Evolutionary conservation across 1,140 invertebrate species (phyloP), one percentile per base, ranked within the genome.

Genomic region (Zaprionus africanus): DNA sequence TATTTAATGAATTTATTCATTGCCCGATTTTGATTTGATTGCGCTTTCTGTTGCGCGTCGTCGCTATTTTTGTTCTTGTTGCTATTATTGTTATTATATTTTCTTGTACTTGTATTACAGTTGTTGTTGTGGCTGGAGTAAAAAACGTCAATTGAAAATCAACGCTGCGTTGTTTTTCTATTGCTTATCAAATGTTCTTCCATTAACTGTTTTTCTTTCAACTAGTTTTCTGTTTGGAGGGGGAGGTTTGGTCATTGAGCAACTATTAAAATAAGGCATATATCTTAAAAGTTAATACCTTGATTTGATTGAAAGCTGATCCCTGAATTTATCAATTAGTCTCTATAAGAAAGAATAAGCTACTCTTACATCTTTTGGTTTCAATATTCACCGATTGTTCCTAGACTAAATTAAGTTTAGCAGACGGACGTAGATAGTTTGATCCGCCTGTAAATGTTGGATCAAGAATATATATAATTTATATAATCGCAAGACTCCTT

Each of bases 1-100:
- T 76, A 79, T 72, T 72, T 72, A 72, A 72, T 86, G 56, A 70
- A 75, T 81, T 78, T 80, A 70, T 73, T 46, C 53, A 64, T 81
- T 78, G 64, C 77, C 68, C 53, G 57, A 56, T 65, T 61, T 64
- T 73, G 77, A 80, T 80, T 80, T 72, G 63, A 53, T 60, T 59
- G 68, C 64, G 69, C 38, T 69, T 70, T 75, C 38, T 63, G 72
- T 63, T 75, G 65, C 65, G 65, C 72, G 61, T 74, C 57, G 57
- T n/a, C 31, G 9, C 17, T 34, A 9, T 60, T 62, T 12, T 68
- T 73, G 17, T 61, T 62, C 17, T 53, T 72, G 46, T 38, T 53
- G 11, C 36, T 59, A 26, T 61, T 51, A 28, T 65, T 65, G 13
- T 57, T 72, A 22, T 72, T 53, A 2, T 49, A 46, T 1, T 28